Conservation (phyloP, 2,113 vertebrate genomes). For the Loxodonta africana region DNA sequence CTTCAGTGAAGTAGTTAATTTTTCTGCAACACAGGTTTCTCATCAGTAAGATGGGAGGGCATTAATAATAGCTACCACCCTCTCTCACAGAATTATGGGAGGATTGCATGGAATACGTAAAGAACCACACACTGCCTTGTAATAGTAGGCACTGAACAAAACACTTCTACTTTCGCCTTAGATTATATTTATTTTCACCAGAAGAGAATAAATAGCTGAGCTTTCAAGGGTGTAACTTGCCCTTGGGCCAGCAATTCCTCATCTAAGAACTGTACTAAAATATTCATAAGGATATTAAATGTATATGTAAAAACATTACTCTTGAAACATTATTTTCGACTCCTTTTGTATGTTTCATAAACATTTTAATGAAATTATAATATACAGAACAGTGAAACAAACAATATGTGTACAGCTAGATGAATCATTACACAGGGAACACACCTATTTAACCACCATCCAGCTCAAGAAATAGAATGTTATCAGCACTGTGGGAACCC, state of each 20-base stretch:
- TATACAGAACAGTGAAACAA: background rate
- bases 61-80: background rate
- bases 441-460: background rate
- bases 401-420: background rate
- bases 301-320: slow-evolving; percentile 45
- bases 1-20: background rate
- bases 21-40: slow-evolving; percentile 19
- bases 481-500: background rate
- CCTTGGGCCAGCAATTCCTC: background rate
- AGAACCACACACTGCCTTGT: background rate
- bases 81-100: background rate
- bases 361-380: slow-evolving; percentile 3
- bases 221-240: background rate
- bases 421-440: background rate
- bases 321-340: slow-evolving; percentile 17
- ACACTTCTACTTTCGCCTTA: background rate
- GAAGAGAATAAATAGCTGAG: background rate
- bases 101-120: background rate
- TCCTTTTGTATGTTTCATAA: background rate
- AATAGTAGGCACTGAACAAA: background rate
- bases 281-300: slow-evolving; percentile 26
- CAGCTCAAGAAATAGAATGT: background rate
- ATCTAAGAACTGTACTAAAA: background rate
- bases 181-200: slow-evolving; percentile 38
- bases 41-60: background rate